These are phyloP conservation scores for Eupithecia subumbrata DNA, from an alignment of 2,888 invertebrate species.

Conservation along the genomic window DNA sequence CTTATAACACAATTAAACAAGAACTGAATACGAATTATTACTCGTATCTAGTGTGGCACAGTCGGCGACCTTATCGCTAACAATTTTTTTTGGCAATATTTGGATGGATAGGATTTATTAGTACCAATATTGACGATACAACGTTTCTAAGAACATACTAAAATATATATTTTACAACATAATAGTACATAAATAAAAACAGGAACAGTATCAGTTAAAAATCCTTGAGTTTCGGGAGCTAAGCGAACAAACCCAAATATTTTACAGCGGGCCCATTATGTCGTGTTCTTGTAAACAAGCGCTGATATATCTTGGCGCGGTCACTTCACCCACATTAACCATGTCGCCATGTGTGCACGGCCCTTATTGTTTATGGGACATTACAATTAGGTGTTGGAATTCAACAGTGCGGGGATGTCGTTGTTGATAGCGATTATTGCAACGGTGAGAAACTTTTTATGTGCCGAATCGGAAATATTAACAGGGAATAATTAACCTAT, in stretches of 20 bases:
- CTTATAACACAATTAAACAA: too few species aligned
- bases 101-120: too few species aligned
- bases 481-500: not conserved
- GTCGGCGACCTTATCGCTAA: too few species aligned
- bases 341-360: slow-evolving; percentile 30
- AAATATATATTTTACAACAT: too few species aligned
- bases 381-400: slow-evolving; percentile 32
- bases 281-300: slow-evolving; percentile 80
- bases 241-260: slow-evolving; percentile 57
- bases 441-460: not conserved
- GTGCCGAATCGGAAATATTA: not conserved
- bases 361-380: slow-evolving; percentile 39
- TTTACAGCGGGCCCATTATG: slow-evolving; percentile 71
- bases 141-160: too few species aligned
- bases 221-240: slow-evolving; percentile 23
- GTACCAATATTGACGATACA: too few species aligned
- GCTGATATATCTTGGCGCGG: slow-evolving; percentile 79
- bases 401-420: not conserved
- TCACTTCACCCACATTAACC: slow-evolving; percentile 52
- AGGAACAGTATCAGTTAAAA: not conserved
- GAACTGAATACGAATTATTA: too few species aligned
- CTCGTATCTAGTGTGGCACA: too few species aligned
- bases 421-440: not conserved
- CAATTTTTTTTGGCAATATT: too few species aligned
- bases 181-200: too few species aligned